Base-by-base conservation (phyloP, 1,140 invertebrate genomes). In the Hormaphis cornu region DNA sequence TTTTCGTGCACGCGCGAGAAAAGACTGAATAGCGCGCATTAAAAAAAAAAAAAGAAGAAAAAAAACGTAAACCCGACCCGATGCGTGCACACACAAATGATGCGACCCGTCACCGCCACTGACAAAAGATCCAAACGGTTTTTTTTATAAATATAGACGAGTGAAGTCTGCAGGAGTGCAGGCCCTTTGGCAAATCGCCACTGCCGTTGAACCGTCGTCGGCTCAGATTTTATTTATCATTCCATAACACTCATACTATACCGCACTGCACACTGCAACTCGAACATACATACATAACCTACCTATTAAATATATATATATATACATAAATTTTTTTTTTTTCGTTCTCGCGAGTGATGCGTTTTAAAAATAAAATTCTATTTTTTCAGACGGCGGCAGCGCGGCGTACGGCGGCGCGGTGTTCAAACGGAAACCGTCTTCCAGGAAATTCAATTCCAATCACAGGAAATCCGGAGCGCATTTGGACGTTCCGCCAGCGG, bases 391-490 rank as follows among this genome's bases (percentile, higher is more conserved):
- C 30, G 59, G 28, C 4, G 28, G 28, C 37, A 40, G 7, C 37
- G 37, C 14, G 37, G 7, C n/a, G 42, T 46, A 66, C 22, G 30
- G 26, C 69, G 40, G 18, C 37, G 26, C n/a, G 35, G 37, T n/a
- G 12, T 73, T 74, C 35, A 42, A 70, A 30, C 69, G 74, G 33
- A 73, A 74, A 71, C 71, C 72, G 12, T 73, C 72, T 12, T 61
- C 70, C 14, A 59, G 71, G 18, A 70, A 73, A 70, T 71, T 69
- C 14, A 72, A 72, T 42, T 71, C 71, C 7, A 72, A 72, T 14
- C 70, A 73, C 52, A 79, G 84, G 66, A 87, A 85, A 76, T 88
- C 86, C 48, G 86, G 87, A 70, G 87, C 88, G 24, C 91, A 89
- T 78, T 80, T 91, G 56, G 89, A 91, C 76, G 89, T 91, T n/a